Evolutionary conservation across 2,797 vertebrate genomes (phyloP).

Genomic region (Catamblyrhynchus diadema): DNA sequence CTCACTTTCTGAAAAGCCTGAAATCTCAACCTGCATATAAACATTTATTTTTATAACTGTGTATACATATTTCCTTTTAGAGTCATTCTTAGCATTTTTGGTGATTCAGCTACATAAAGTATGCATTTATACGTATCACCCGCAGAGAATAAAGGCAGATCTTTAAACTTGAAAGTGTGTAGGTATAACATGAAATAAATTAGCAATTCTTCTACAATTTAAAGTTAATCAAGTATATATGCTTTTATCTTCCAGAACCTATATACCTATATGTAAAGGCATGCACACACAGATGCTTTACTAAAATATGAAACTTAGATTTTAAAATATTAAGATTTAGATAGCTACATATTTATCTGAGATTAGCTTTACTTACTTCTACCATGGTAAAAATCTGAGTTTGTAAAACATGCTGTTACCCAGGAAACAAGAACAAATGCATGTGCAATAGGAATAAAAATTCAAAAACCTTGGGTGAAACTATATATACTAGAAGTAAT

Average conservation of each 20-base stretch:
- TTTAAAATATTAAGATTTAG: not conserved
- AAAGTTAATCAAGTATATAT: not conserved
- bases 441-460: constrained; percentile 1
- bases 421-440: constrained; percentile 35
- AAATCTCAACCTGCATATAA: not conserved
- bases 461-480: not conserved
- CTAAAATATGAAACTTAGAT: not conserved
- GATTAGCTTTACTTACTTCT: not conserved
- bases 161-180: not conserved
- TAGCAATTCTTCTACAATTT: not conserved
- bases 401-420: constrained; percentile 14
- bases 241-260: not conserved
- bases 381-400: not conserved
- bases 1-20: not conserved
- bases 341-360: not conserved
- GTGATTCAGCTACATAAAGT: not conserved
- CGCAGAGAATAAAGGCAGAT: not conserved
- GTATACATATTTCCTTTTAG: not conserved
- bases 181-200: not conserved
- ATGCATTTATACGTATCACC: not conserved
- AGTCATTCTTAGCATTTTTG: not conserved
- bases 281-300: not conserved
- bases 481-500: not conserved
- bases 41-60: not conserved
- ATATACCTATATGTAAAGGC: not conserved